Percentiles rank a stretch among this genome's conserved stretches.
Conservation (phyloP, 2,797 vertebrate species). For the Anabas testudineus region DNA sequence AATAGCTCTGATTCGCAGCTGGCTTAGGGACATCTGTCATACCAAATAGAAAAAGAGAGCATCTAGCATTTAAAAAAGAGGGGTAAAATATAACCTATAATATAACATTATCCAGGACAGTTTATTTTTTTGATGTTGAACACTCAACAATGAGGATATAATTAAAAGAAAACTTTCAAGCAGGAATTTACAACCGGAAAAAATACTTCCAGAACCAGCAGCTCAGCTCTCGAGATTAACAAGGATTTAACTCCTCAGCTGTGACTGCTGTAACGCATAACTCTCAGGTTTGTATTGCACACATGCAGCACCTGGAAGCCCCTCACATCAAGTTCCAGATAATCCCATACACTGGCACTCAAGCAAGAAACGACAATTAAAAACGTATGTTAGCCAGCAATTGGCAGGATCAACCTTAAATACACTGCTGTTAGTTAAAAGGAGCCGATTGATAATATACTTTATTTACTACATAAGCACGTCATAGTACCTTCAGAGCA, state of each 20-base stretch:
- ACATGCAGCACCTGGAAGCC: constrained; percentile 37
- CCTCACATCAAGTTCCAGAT: constrained; percentile 29
- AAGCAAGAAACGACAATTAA: constrained; percentile 40
- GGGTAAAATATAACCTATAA: not conserved
- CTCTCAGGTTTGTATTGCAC: constrained; percentile 11
- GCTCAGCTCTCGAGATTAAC: constrained; percentile 24
- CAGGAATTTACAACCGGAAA: not conserved
- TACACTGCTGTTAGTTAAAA: constrained; percentile 16
- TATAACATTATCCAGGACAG: not conserved
- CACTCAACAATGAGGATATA: not conserved
- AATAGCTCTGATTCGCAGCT: not conserved
- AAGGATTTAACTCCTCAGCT: constrained; percentile 23
- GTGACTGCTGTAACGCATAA: constrained; percentile 26
- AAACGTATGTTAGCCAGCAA: constrained; percentile 20
- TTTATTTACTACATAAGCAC: constrained; percentile 23
- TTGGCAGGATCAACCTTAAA: constrained; percentile 36
- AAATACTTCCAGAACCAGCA: constrained; percentile 20
- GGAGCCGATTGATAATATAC: constrained; percentile 36
- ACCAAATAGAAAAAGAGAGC: too few relatives aligned
- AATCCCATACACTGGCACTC: constrained; percentile 21
- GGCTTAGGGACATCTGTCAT: not conserved
- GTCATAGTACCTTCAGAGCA: constrained; percentile 11
- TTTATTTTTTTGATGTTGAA: not conserved
- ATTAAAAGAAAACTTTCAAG: not conserved
- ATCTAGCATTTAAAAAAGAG: too few relatives aligned